A percentile compares a stretch with the other conserved stretches of the same genome.
Conservation (phyloP, 1,140 invertebrate genomes). For the Papilio glaucus region DNA sequence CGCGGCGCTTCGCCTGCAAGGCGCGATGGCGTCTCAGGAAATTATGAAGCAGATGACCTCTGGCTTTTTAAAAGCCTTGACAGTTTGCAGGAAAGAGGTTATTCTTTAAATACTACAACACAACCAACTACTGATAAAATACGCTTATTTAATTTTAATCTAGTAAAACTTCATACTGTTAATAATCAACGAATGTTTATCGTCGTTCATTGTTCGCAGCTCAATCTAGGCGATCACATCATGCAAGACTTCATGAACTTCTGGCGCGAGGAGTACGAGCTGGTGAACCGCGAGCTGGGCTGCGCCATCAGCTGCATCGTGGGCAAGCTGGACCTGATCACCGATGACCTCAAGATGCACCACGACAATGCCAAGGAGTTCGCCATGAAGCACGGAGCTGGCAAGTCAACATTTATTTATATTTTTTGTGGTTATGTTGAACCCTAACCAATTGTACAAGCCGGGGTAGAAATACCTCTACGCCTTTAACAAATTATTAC, state of each 20-base stretch:
- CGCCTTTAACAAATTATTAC: no score
- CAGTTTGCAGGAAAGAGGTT: slow-evolving; percentile 65
- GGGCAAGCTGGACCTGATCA: slow-evolving; percentile 59
- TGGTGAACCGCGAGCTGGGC: slow-evolving; percentile 63
- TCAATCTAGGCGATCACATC: slow-evolving; percentile 57
- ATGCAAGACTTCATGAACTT: slow-evolving; percentile 68
- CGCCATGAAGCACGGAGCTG: slow-evolving; percentile 69
- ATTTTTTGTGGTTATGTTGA: background rate
- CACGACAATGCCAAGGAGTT: slow-evolving; percentile 68
- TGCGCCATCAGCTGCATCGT: slow-evolving; percentile 71
- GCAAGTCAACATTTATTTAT: slow-evolving; percentile 44
- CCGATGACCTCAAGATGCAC: slow-evolving; percentile 62
- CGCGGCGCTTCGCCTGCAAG: slow-evolving; percentile 25
- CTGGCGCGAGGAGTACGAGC: slow-evolving; percentile 70
- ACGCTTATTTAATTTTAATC: background rate
- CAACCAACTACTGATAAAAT: no score
- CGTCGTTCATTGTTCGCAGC: slow-evolving; percentile 41
- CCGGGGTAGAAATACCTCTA: background rate
- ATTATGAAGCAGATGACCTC: slow-evolving; percentile 62
- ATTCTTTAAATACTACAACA: no score
- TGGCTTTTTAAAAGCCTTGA: slow-evolving; percentile 57
- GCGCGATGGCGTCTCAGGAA: slow-evolving; percentile 53
- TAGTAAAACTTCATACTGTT: background rate
- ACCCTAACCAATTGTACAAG: background rate
- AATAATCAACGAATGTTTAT: background rate